Base-by-base conservation (phyloP, 2,888 invertebrate genomes). In the Chloroclystis v-ata region DNA sequence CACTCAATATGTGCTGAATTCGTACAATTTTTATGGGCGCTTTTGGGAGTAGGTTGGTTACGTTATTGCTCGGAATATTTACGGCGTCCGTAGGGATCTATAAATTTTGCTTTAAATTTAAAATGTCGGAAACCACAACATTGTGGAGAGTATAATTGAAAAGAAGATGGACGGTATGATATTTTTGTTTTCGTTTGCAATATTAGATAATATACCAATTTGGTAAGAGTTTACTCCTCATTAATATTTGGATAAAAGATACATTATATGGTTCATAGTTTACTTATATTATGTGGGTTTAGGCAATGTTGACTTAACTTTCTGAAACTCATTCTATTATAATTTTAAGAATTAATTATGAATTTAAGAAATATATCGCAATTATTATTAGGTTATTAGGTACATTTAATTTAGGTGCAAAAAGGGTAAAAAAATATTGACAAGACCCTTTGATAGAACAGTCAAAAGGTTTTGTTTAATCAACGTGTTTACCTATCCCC, bases 1-100 rank as follows among this genome's bases (percentile, higher is more conserved):
- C 82, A 79, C 85, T 86, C 79, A 73, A 83, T 82, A 82, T 78
- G 72, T 81, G 86, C 85, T 84, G 85, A 85, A 82, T 81, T 76
- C 69, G 74, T 72, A 69, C 74, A 78, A 81, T 78, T 81, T 82
- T 84, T 81, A 81, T 76, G 67, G 65, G 63, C 67, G 59, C 68
- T 62, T 70, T 78, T 72, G 71, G 67, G 75, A 72, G 67, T 75
- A n/a, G n/a, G n/a, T n/a, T n/a, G n/a, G n/a, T n/a, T n/a, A 71
- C 69, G 77, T 81, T 83, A 82, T 82, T 81, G 74, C 75, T 54
- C 60, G 56, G 63, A 67, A 75, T 77, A 81, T 84, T 82, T 83
- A 82, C 72, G 67, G 68, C 67, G 61, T 74, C 80, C 75, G 78
- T 56, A 53, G 79, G 74, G 78, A 43, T 59, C 67, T 53, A 69